Conservation (phyloP, 2,888 invertebrate genomes). For the Pegoplata infirma region DNA sequence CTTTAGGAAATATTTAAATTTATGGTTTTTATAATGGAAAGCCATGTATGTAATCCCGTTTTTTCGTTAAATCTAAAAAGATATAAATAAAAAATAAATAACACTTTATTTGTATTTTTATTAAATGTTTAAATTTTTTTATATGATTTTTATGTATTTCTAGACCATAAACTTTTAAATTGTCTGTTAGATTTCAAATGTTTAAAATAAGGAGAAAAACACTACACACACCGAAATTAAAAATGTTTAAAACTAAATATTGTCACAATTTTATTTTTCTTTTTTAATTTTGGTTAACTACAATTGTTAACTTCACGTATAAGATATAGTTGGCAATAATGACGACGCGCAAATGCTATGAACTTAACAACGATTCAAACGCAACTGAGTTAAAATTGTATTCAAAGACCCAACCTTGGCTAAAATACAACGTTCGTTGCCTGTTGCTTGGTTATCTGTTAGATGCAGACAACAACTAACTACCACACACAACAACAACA, state of each 20-base stretch:
- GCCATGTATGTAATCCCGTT: conserved; percentile 11
- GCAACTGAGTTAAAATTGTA: conserved; percentile 56
- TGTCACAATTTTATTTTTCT: not conserved
- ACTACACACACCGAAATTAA: not conserved
- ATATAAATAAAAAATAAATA: conserved; percentile 26
- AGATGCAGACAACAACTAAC: conserved; percentile 61
- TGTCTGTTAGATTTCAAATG: not conserved
- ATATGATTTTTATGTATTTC: not conserved
- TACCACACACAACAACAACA: conserved; percentile 30
- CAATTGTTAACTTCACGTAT: not conserved
- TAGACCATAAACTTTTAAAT: not conserved
- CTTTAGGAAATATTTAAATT: conserved; percentile 22
- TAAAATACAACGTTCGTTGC: conserved; percentile 53
- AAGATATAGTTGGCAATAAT: not conserved
- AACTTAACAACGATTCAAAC: conserved; percentile 56
- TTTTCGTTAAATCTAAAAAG: conserved; percentile 41
- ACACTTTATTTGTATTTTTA: not conserved
- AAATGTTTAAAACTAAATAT: not conserved
- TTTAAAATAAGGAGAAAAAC: not conserved
- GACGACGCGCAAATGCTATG: conserved; percentile 53
- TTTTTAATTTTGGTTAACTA: not conserved
- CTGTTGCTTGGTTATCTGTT: conserved; percentile 62
- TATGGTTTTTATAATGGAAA: conserved; percentile 31
- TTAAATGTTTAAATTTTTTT: not conserved
- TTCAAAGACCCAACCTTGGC: conserved; percentile 61